Percentiles rank a stretch among this genome's conserved stretches.
Evolutionary conservation across 2,797 vertebrate species (phyloP).

Genomic region (Fringilla coelebs): DNA sequence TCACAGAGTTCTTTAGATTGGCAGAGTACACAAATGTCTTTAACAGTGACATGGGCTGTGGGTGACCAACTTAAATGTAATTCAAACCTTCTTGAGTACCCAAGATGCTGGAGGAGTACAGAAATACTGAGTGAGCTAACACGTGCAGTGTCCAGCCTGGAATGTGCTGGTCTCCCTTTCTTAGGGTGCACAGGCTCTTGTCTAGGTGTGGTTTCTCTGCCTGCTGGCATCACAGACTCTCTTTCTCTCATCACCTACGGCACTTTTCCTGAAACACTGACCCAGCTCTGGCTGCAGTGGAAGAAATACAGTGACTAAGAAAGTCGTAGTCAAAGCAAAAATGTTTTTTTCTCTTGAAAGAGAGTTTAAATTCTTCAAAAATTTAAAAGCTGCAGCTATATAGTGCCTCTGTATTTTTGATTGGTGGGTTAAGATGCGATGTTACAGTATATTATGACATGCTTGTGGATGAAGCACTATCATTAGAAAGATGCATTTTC

Average conservation of each 20-base stretch:
- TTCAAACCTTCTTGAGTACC: neutral
- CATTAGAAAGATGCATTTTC: neutral
- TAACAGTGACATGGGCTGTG: neutral
- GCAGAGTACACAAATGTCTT: neutral
- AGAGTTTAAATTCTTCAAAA: neutral
- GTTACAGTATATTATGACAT: neutral
- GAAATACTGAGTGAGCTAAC: neutral
- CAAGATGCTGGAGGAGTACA: neutral
- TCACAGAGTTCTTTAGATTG: neutral
- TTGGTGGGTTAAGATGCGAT: neutral
- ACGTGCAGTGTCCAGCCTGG: neutral
- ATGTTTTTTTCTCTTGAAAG: neutral
- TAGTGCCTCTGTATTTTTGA: neutral
- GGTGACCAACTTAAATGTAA: neutral
- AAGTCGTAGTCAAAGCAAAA: neutral
- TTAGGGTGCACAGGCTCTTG: neutral
- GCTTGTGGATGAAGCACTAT: neutral
- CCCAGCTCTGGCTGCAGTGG: neutral
- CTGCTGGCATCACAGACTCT: neutral
- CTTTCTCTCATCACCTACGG: neutral
- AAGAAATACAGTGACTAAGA: neutral
- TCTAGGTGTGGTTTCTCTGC: neutral
- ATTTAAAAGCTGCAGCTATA: neutral
- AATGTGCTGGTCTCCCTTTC: neutral
- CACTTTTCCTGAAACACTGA: neutral